Evolutionary conservation across 2,113 vertebrate genomes (phyloP).

Genomic region (Thinocorus orbignyianus): DNA sequence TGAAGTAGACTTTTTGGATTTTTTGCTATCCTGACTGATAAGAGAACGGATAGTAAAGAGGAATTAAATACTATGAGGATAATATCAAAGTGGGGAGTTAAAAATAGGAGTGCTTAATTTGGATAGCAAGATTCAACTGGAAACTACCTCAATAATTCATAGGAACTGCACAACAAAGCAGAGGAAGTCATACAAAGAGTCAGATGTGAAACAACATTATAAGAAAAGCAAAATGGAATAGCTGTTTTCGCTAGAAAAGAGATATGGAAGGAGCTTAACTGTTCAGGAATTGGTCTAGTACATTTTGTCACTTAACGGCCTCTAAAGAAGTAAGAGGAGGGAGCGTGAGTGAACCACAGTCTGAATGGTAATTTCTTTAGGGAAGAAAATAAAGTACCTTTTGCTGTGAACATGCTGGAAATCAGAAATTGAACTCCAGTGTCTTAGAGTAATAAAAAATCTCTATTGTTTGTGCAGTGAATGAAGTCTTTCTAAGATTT

Average conservation of each 20-base stretch:
- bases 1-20: neutral
- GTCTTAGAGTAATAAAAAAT: neutral
- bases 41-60: neutral
- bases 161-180: neutral
- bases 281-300: neutral
- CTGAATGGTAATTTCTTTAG: neutral
- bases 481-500: neutral
- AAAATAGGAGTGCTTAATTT: constrained; percentile 9
- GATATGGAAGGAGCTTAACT: neutral
- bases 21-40: neutral
- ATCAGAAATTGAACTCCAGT: neutral
- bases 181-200: constrained; percentile 43
- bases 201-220: constrained; percentile 23
- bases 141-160: constrained; percentile 16
- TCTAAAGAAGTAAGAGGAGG: neutral
- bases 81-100: neutral
- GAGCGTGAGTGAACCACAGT: neutral
- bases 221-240: constrained; percentile 17
- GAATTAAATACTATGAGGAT: neutral
- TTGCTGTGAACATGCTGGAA: neutral
- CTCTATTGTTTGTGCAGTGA: neutral
- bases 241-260: neutral
- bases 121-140: neutral
- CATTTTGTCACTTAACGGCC: neutral
- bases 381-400: neutral